Evolutionary conservation across 1,140 invertebrate genomes (phyloP).

Genomic region (Drosophila mayri): DNA sequence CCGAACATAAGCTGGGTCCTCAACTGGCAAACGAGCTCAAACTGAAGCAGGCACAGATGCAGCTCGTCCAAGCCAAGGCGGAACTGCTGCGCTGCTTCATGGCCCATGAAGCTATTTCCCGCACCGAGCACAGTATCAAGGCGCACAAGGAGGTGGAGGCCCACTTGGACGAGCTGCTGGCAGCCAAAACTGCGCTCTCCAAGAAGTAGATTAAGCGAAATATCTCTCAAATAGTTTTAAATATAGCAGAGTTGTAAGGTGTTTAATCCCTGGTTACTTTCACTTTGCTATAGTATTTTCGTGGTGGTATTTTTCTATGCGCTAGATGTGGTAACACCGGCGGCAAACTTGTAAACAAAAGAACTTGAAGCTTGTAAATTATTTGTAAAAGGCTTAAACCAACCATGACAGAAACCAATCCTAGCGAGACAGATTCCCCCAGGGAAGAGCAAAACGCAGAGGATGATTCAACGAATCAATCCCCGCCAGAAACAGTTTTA

Average conservation of each 20-base stretch:
- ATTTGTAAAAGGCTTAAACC: not conserved
- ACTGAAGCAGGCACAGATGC: conserved; percentile 53
- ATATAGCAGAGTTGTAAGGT: conserved; percentile 8
- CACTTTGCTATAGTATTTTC: too few species aligned
- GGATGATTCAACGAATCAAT: conserved; percentile 22
- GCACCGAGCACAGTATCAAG: conserved; percentile 67
- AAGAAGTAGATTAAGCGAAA: conserved; percentile 4
- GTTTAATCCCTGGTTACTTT: not conserved
- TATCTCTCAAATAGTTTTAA: conserved; percentile 15
- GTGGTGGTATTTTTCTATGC: not conserved
- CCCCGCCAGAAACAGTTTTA: conserved; percentile 6
- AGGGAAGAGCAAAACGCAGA: conserved; percentile 19
- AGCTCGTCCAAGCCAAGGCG: conserved; percentile 63
- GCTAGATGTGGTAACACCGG: conserved; percentile 21
- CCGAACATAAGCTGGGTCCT: conserved; percentile 71
- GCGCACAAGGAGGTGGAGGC: conserved; percentile 70
- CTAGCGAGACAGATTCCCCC: conserved; percentile 2
- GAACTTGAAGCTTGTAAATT: conserved; percentile 7
- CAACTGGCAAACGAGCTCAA: conserved; percentile 63
- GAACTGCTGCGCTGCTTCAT: conserved; percentile 61
- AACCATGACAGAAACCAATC: conserved; percentile 37
- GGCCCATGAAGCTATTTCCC: conserved; percentile 49
- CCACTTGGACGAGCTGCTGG: conserved; percentile 63
- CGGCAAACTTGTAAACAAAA: conserved; percentile 27
- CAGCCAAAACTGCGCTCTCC: conserved; percentile 9